phyloP scores from a whole-genome alignment of 2,888 invertebrate genomes.

The Leptinotarsa tumamoca region DNA sequence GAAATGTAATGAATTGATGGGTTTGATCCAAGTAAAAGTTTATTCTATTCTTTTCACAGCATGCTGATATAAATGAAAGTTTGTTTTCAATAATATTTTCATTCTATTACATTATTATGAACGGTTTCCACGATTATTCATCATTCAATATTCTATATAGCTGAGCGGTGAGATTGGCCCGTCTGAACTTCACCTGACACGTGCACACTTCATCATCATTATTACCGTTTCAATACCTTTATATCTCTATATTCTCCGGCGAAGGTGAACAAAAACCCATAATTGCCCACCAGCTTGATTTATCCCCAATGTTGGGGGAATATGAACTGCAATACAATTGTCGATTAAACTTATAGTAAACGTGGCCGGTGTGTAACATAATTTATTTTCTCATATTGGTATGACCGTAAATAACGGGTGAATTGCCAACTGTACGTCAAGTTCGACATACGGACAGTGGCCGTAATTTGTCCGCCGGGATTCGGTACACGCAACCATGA shows the following conservation, averaged over 20 bases:
- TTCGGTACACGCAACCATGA: slow-evolving; percentile 55
- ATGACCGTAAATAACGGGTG: slow-evolving; percentile 59
- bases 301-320: slow-evolving; percentile 31
- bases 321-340: slow-evolving; percentile 38
- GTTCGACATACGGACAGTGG: slow-evolving; percentile 62
- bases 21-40: too few species aligned
- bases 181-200: too few species aligned
- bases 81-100: too few species aligned
- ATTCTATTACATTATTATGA: too few species aligned
- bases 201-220: background rate
- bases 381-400: slow-evolving; percentile 58
- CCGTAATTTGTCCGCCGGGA: slow-evolving; percentile 64
- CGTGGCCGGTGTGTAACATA: slow-evolving; percentile 59
- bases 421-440: slow-evolving; percentile 64
- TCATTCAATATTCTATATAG: too few species aligned
- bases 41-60: too few species aligned
- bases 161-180: too few species aligned
- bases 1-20: too few species aligned
- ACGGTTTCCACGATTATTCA: too few species aligned
- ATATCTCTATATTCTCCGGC: slow-evolving; percentile 9
- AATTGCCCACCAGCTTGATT: slow-evolving; percentile 19
- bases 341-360: slow-evolving; percentile 56
- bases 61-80: too few species aligned
- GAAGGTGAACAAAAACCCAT: slow-evolving; percentile 17
- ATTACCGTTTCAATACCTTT: background rate